phyloP scores from a whole-genome alignment of 2,113 vertebrate species.

The Rhagologus leucostigma region DNA sequence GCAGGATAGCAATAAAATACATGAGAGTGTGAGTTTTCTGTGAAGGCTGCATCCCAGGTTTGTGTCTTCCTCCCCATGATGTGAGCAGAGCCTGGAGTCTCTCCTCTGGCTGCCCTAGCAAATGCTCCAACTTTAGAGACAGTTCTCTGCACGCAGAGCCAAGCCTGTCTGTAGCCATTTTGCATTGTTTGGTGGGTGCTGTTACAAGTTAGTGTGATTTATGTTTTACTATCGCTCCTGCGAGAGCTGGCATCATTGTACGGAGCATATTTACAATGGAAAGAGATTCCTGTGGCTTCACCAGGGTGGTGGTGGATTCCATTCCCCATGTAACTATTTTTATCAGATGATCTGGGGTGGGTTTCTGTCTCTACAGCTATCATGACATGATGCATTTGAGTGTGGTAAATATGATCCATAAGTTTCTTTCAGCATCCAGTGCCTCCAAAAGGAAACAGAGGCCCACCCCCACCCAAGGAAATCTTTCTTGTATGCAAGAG shows the following conservation, averaged over 20 bases:
- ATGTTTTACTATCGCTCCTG: not conserved
- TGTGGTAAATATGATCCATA: rapidly evolving
- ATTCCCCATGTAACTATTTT: conserved; percentile 14
- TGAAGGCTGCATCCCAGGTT: not conserved
- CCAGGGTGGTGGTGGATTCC: not conserved
- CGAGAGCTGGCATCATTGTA: not conserved
- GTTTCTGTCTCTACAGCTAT: not conserved
- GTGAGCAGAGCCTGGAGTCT: not conserved
- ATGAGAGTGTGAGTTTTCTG: not conserved
- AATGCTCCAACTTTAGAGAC: not conserved
- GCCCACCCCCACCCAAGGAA: not conserved
- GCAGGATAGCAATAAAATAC: not conserved
- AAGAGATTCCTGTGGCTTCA: conserved; percentile 18
- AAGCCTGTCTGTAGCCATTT: not conserved
- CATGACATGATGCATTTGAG: not conserved
- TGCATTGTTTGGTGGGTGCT: conserved; percentile 16
- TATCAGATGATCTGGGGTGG: not conserved
- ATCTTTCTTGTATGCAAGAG: not conserved
- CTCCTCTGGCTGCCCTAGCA: not conserved
- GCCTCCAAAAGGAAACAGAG: not conserved
- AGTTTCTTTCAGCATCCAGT: not conserved
- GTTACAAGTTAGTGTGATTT: conserved; percentile 26
- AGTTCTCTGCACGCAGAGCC: not conserved
- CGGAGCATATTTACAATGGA: not conserved
- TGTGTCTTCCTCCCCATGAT: not conserved